Base-by-base conservation (phyloP, 2,113 vertebrate genomes). In the Cyanoliseus patagonus region DNA sequence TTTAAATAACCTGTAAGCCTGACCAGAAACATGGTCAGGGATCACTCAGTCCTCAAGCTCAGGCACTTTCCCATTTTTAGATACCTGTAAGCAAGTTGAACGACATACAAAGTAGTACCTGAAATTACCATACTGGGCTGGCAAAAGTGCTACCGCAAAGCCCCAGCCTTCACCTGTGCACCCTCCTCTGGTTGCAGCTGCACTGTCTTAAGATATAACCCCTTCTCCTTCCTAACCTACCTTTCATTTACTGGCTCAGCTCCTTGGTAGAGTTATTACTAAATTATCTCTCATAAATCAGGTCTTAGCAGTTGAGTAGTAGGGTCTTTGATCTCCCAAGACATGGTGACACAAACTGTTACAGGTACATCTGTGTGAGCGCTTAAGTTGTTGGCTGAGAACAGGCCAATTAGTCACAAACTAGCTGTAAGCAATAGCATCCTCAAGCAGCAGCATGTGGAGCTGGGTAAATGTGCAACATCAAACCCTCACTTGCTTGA, bases 401-500 rank as follows among this genome's bases (percentile, higher is more conserved):
- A 73, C 39, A 73, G 66, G 61, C 46, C 3, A 1, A 12, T 33
- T 8, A 42, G 30, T 14, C 46, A 23, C 62, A 69, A 37, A n/a
- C 8, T 4, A 41, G 12, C 41, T 55, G 24, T 24, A 33, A 63
- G 35, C n/a, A 33, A 19, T 1, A 55, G 31, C 52, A 42, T 16
- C 59, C 66, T 46, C 42, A 24, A 35, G 20, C 37, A 66, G 63
- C 49, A 72, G 59, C 46, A 59, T 22, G 31, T 31, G 3, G 1
- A 74, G 61, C 13, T 9, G 3, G 31, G 37, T 17, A 44, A 33
- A 31, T 1, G 33, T 12, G 17, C 22, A n/a, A 49, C 39, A 67
- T 7, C 0, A 1, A 68, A 41, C 51, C 30, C n/a, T 37, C 42
- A 37, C 62, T 4, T 64, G 33, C n/a, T 75, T 3, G 1, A 13